Conservation (phyloP, 2,797 vertebrate species). For the Chiroxiphia lanceolata region DNA sequence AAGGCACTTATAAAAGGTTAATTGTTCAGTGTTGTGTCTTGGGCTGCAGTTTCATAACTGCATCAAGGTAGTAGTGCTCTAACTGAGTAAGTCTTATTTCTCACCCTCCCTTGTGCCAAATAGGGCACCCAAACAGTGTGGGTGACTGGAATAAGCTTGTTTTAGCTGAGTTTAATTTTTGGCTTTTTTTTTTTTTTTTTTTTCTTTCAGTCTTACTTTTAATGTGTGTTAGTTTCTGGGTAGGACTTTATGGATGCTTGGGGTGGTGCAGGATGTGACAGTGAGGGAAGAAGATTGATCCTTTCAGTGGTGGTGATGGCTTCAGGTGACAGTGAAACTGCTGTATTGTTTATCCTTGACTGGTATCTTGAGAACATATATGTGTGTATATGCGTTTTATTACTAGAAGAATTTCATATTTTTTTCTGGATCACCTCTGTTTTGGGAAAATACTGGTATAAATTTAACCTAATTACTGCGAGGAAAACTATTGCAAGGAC, state of each 20-base stretch:
- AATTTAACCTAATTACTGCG: not conserved
- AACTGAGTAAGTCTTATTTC: not conserved
- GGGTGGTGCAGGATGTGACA: not conserved
- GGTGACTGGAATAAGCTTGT: not conserved
- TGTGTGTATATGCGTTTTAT: not conserved
- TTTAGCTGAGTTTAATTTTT: not conserved
- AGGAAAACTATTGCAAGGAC: not conserved
- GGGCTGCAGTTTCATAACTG: not conserved
- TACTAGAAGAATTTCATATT: not conserved
- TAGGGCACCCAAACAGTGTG: not conserved
- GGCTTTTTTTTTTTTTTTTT: no score
- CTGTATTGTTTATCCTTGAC: not conserved
- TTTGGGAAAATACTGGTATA: not conserved
- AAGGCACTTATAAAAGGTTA: constrained; percentile 10
- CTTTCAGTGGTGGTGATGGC: not conserved
- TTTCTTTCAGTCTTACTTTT: not conserved
- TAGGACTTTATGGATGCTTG: not conserved
- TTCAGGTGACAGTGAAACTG: not conserved
- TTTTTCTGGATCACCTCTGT: not conserved
- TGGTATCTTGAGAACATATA: not conserved
- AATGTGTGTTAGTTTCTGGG: not conserved
- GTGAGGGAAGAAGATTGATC: not conserved
- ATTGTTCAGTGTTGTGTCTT: constrained; percentile 8
- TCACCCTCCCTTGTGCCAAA: not conserved
- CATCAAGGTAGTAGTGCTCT: not conserved